phyloP scores from a whole-genome alignment of 2,797 vertebrate species.

The Perodicticus potto region DNA sequence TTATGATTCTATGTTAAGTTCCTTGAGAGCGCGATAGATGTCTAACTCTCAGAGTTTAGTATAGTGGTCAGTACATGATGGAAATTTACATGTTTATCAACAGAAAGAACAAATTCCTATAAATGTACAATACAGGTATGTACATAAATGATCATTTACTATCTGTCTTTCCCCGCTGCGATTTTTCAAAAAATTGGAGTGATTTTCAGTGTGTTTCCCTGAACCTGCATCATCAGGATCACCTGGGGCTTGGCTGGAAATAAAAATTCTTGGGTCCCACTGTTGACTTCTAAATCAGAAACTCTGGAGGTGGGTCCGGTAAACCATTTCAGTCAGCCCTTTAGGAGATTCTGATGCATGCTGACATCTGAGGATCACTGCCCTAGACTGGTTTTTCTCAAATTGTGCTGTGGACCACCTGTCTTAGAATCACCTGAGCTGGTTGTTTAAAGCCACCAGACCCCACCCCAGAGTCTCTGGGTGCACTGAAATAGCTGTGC shows the following conservation, averaged over 20 bases:
- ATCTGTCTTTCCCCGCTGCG: not conserved
- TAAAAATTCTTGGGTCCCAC: not conserved
- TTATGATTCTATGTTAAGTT: conserved; percentile 11
- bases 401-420: not conserved
- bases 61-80: not conserved
- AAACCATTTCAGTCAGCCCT: not conserved
- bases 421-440: not conserved
- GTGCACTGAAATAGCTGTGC: not conserved
- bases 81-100: not conserved
- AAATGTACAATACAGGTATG: not conserved
- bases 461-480: not conserved
- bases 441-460: not conserved
- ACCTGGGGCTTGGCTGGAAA: not conserved
- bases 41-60: not conserved
- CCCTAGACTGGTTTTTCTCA: not conserved
- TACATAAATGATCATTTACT: not conserved
- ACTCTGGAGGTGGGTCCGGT: not conserved
- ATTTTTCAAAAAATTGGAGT: conserved; percentile 30
- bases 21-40: not conserved
- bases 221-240: not conserved
- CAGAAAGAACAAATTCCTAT: conserved; percentile 33
- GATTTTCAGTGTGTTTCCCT: not conserved
- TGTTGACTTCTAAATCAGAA: not conserved
- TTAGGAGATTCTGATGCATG: not conserved
- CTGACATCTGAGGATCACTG: not conserved